Evolutionary conservation across 2,113 vertebrate genomes (phyloP).

Genomic region (Amphiprion ocellaris): DNA sequence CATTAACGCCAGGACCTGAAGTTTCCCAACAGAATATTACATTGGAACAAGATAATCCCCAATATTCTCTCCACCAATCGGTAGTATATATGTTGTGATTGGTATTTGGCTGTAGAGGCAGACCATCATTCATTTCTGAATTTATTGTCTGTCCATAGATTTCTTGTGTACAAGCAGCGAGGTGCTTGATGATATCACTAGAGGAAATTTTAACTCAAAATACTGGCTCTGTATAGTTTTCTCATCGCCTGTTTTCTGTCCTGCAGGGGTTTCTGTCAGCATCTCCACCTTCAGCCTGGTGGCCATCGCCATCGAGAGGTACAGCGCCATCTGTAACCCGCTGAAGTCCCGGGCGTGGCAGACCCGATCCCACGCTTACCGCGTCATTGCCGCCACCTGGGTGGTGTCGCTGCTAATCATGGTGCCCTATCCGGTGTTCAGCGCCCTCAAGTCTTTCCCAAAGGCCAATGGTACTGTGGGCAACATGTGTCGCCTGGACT

Average conservation of each 20-base stretch:
- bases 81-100: too few relatives aligned
- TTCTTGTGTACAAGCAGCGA: too few relatives aligned
- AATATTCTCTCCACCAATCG: too few relatives aligned
- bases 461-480: constrained; percentile 70
- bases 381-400: constrained; percentile 94
- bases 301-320: constrained; percentile 94
- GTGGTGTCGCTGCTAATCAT: constrained; percentile 89
- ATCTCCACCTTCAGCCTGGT: constrained; percentile 98
- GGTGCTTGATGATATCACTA: too few relatives aligned
- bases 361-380: constrained; percentile 93
- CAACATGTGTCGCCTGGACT: constrained; percentile 87
- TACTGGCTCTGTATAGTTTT: not conserved
- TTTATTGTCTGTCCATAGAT: too few relatives aligned
- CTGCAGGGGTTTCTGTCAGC: constrained; percentile 92
- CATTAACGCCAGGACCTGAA: too few relatives aligned
- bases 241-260: not conserved
- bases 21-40: too few relatives aligned
- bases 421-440: constrained; percentile 93
- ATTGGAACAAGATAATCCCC: too few relatives aligned
- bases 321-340: constrained; percentile 97
- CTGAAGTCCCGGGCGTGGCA: constrained; percentile 95
- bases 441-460: constrained; percentile 70
- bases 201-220: too few relatives aligned
- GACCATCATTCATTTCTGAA: too few relatives aligned
- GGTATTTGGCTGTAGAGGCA: too few relatives aligned